Conservation (phyloP, 2,113 vertebrate species). For the Tauraco erythrolophus region DNA sequence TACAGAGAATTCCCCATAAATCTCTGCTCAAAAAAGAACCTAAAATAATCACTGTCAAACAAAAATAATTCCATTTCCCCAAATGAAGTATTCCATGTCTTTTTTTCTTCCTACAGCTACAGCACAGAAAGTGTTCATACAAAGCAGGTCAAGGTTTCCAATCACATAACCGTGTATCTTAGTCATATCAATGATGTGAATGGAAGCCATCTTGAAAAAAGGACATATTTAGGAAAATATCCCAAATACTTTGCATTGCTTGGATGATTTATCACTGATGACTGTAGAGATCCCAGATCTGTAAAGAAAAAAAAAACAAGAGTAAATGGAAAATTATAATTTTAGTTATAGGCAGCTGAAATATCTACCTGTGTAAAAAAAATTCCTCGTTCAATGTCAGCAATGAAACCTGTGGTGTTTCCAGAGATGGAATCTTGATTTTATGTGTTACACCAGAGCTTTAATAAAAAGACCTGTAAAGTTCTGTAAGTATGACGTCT, state of each 20-base stretch:
- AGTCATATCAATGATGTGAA: neutral
- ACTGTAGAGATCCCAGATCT: neutral
- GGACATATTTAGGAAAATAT: neutral
- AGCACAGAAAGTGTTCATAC: neutral
- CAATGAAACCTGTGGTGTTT: neutral
- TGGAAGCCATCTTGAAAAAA: neutral
- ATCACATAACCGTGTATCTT: neutral
- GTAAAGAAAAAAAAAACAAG: neutral
- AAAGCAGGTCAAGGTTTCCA: neutral
- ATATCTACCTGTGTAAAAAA: neutral
- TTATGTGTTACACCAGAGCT: neutral
- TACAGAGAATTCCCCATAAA: neutral
- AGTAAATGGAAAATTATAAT: neutral
- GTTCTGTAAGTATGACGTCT: neutral
- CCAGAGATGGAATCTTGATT: neutral
- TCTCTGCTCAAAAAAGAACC: neutral
- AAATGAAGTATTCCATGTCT: accelerated
- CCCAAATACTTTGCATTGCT: accelerated
- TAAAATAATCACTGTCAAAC: neutral
- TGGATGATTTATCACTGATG: neutral
- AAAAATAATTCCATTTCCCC: neutral
- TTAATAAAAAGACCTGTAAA: neutral
- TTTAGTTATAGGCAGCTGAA: neutral
- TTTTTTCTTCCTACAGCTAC: neutral
- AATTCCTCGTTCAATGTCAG: neutral